Evolutionary conservation across 2,113 vertebrate species (phyloP).

Genomic region (Phoxinus phoxinus): DNA sequence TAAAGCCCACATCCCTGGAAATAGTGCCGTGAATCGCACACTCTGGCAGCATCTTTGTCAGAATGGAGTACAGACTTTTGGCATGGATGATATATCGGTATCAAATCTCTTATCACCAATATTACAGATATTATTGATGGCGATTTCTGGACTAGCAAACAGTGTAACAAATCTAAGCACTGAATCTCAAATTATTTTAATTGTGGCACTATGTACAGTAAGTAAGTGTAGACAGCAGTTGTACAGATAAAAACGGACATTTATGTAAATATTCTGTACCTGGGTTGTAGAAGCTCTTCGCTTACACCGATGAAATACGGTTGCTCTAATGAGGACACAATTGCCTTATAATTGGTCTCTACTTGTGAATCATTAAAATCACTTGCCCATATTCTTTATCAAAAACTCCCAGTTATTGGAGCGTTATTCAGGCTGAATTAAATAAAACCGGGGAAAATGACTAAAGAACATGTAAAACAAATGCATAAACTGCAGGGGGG

Average conservation of each 20-base stretch:
- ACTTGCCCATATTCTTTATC: neutral
- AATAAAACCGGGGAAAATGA: neutral
- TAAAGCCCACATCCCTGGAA: neutral
- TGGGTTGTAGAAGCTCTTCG: neutral
- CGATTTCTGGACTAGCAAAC: neutral
- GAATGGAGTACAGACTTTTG: neutral
- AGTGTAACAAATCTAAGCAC: neutral
- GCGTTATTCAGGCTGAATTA: neutral
- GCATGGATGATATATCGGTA: no score
- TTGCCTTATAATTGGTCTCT: constrained; percentile 18
- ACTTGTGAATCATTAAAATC: constrained; percentile 16
- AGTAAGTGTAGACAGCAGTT: neutral
- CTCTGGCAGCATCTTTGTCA: neutral
- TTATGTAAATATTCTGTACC: neutral
- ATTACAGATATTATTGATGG: neutral
- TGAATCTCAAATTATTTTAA: neutral
- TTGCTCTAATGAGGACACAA: neutral
- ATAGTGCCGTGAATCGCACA: neutral
- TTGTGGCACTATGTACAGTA: neutral
- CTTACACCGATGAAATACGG: neutral
- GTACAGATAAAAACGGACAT: neutral
- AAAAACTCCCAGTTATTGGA: neutral
- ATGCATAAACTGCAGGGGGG: neutral
- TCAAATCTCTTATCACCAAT: neutral
- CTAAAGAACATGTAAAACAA: neutral